A percentile compares a stretch with the other conserved stretches of the same genome.
These are phyloP conservation scores for Caenorhabditis briggsae DNA, from an alignment of 1,140 invertebrate species.

Conservation along the genomic window DNA sequence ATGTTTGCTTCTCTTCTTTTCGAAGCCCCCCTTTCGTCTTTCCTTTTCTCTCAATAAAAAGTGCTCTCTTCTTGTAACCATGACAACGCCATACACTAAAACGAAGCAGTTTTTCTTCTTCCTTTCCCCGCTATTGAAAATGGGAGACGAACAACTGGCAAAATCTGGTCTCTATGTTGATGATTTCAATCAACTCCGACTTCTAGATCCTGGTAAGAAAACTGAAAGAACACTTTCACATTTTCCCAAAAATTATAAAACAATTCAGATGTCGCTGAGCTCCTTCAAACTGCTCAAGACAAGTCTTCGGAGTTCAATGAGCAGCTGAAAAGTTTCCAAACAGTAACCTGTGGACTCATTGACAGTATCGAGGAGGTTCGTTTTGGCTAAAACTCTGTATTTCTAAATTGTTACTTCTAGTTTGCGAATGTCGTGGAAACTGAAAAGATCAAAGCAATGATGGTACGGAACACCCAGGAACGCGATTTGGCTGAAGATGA, in stretches of 20 bases:
- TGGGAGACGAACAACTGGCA: constrained; percentile 7
- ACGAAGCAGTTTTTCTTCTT: background rate
- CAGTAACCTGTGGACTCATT: background rate
- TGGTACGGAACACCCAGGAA: constrained; percentile 19
- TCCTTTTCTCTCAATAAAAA: constrained; percentile 6
- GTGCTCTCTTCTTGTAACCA: background rate
- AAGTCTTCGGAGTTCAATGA: constrained; percentile 36
- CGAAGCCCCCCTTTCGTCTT: background rate
- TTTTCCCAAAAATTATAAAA: no score
- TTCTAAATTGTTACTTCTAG: background rate
- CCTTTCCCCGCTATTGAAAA: background rate
- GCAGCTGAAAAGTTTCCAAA: constrained; percentile 26
- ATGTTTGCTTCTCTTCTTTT: background rate
- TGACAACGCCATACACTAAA: background rate
- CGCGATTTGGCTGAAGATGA: constrained; percentile 24
- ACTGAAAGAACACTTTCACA: background rate
- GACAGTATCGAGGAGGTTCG: constrained; percentile 36
- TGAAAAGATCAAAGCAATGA: constrained; percentile 25
- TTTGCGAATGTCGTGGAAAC: constrained; percentile 39
- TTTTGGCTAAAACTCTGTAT: background rate
- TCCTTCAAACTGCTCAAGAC: constrained; percentile 36
- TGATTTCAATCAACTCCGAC: constrained; percentile 11
- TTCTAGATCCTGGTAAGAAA: constrained; percentile 20
- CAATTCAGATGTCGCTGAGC: constrained; percentile 27
- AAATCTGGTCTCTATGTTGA: constrained; percentile 20